Evolutionary conservation across 1,140 invertebrate species (phyloP), one percentile per base, ranked within the genome.

Genomic region (Leptinotarsa defecta): DNA sequence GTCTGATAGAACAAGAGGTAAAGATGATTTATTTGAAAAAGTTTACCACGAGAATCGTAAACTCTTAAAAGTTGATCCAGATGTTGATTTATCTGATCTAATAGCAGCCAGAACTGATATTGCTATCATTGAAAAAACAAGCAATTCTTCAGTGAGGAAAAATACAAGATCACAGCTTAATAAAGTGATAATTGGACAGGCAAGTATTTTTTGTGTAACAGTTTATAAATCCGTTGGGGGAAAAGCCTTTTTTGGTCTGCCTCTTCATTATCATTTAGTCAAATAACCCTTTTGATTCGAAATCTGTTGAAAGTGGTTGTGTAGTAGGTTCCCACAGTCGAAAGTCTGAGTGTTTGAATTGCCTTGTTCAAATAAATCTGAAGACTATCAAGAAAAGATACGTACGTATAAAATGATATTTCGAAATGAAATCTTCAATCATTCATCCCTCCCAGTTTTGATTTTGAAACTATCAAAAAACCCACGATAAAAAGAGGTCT

Each of bases 121-220:
- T 69, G 90, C 95, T 1, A 89, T 93, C 27, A 90, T 97, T 13
- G 94, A 96, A 85, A 98, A 98, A 86, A 97, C 95, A 0, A 96
- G 93, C 80, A 95, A 87, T 82, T 92, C 93, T 2, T 88, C 89
- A 71, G 93, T 95, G 11, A 88, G 94, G 64, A 92, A 92, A 84
- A 93, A 94, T 82, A 96, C 94, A 0, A 89, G 91, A 81, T 93
- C 92, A 78, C 87, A 91, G 63, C 90, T 98, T 2, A 96, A 96
- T 78, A 94, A 91, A 88, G 92, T 97, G 73, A 90, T 95, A 48
- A 98, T 97, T 85, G 95, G 95, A 76, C 87, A 86, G 84, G 91
- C 92, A 77, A 74, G 62, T 71, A 13, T 17, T 57, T 57, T 57
- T 57, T 19, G 52, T 57, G 34, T 43, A 43, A 43, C 6, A 11